Conservation (phyloP, 2,888 invertebrate species). For the Tinea trinotella region DNA sequence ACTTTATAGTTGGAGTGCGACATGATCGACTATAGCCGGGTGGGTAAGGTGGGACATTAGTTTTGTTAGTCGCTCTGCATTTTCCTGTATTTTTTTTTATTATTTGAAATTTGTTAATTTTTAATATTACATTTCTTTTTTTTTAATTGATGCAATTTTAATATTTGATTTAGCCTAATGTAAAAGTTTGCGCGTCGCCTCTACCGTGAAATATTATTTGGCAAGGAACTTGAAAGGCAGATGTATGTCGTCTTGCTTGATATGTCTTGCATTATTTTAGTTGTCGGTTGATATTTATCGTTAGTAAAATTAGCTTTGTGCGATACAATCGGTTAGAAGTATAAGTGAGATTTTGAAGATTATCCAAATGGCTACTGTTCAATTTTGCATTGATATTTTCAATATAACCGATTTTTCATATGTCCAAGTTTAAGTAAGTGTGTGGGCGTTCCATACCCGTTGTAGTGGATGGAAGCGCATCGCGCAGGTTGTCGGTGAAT, state of each 20-base stretch:
- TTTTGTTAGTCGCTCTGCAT: no score
- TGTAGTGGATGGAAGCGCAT: no score
- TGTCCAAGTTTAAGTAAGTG: no score
- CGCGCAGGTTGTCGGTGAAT: no score
- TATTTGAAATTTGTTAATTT: no score
- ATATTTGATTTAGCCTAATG: slow-evolving; percentile 2
- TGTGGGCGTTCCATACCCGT: no score
- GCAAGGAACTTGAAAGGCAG: slow-evolving; percentile 14
- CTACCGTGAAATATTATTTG: slow-evolving; percentile 15
- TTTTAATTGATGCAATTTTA: neutral
- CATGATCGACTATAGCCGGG: no score
- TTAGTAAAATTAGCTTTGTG: slow-evolving; percentile 13
- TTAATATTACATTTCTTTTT: no score
- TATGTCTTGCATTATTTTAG: slow-evolving; percentile 18
- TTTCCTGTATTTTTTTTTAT: no score
- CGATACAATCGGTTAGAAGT: neutral
- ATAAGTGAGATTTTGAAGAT: slow-evolving; percentile 7
- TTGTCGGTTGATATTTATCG: slow-evolving; percentile 11
- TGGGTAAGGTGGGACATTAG: no score
- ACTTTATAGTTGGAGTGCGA: no score
- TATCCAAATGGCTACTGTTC: slow-evolving; percentile 3
- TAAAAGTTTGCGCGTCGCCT: slow-evolving; percentile 4
- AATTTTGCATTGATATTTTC: neutral
- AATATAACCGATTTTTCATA: no score
- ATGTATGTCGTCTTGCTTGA: slow-evolving; percentile 15